phyloP scores from a whole-genome alignment of 2,888 invertebrate genomes.

The Willowsia nigromaculata region DNA sequence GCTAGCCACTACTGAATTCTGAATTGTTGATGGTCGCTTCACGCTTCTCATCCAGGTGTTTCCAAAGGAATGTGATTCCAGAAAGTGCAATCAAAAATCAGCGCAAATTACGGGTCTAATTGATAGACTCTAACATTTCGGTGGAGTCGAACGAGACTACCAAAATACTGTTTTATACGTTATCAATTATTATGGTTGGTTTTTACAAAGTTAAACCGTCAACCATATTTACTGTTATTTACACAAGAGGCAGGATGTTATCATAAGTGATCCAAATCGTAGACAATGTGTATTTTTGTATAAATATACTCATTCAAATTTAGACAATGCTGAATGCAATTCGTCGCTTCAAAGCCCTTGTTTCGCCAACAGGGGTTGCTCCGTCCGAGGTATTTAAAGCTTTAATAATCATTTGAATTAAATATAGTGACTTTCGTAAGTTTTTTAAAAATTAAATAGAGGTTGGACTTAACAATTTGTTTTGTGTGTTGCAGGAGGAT shows the following conservation, averaged over 20 bases:
- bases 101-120: neutral
- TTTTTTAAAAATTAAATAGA: neutral
- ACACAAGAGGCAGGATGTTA: no score
- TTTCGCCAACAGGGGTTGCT: neutral
- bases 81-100: neutral
- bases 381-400: neutral
- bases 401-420: no score
- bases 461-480: neutral
- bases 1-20: no score
- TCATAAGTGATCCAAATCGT: neutral
- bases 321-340: constrained; percentile 1
- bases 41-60: constrained; percentile 31
- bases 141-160: no score
- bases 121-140: neutral
- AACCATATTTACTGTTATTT: no score
- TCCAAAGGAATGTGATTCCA: constrained; percentile 12
- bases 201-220: no score
- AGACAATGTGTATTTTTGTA: neutral
- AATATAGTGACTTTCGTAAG: no score
- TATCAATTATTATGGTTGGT: no score
- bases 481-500: neutral
- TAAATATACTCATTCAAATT: neutral
- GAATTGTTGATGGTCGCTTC: no score
- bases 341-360: constrained; percentile 32
- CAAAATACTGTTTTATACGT: no score